Evolutionary conservation across 2,113 vertebrate species (phyloP).

Genomic region (Lepus europaeus): DNA sequence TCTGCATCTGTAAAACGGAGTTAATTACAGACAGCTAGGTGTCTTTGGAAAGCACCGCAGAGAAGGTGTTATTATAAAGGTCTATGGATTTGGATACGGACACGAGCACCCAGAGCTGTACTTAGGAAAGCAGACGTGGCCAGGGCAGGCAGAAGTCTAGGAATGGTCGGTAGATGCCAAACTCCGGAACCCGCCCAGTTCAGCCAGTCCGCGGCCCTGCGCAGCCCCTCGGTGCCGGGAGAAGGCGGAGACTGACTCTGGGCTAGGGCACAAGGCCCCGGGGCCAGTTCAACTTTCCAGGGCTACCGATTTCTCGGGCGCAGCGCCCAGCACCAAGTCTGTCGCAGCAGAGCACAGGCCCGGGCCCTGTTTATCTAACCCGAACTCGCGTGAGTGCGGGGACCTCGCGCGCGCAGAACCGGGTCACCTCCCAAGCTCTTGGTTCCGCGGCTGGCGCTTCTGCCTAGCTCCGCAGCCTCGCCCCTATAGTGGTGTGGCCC

Average conservation of each 20-base stretch:
- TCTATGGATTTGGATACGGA: neutral
- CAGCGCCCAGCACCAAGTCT: neutral
- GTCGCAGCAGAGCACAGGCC: neutral
- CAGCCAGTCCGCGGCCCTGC: neutral
- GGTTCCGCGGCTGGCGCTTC: neutral
- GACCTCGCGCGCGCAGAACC: constrained; percentile 5
- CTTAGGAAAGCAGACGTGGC: neutral
- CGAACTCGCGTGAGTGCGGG: neutral
- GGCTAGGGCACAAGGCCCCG: neutral
- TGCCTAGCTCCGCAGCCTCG: neutral
- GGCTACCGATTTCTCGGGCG: neutral
- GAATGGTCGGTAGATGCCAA: neutral
- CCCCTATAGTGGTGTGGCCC: neutral
- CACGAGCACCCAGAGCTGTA: neutral
- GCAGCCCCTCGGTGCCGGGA: accelerated
- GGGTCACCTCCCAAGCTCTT: neutral
- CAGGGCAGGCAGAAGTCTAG: neutral
- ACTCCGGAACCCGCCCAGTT: neutral
- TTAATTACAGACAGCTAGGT: neutral
- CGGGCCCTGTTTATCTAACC: neutral
- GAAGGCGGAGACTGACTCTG: neutral
- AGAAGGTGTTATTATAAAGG: neutral
- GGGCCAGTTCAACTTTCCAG: neutral
- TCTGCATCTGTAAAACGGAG: neutral
- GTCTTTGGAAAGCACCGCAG: neutral